Evolutionary conservation across 2,797 vertebrate genomes (phyloP).

Genomic region (Meda fulgida): DNA sequence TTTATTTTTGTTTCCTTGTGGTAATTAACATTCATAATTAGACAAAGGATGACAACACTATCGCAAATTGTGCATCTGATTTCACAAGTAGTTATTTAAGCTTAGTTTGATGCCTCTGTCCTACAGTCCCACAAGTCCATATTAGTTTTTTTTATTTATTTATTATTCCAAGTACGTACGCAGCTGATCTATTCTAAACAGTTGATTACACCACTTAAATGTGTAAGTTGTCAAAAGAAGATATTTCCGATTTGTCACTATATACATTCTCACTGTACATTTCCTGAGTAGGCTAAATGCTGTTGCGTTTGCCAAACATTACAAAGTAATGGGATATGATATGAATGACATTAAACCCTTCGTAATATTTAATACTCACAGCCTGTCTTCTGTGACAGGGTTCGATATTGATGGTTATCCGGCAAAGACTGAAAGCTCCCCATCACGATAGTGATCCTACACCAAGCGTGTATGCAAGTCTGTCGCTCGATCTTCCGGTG

Average conservation of each 20-base stretch:
- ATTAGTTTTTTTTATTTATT: not conserved
- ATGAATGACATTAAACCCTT: not conserved
- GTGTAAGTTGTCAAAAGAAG: not conserved
- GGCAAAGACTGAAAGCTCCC: slow-evolving; percentile 79
- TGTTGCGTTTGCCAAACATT: not conserved
- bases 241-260: not conserved
- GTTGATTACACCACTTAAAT: not conserved
- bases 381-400: slow-evolving; percentile 87
- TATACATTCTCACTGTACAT: not conserved
- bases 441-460: slow-evolving; percentile 64
- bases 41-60: too few relatives aligned
- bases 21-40: too few relatives aligned
- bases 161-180: not conserved
- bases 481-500: slow-evolving; percentile 41
- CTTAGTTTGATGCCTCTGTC: too few relatives aligned
- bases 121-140: not conserved
- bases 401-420: slow-evolving; percentile 75
- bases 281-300: slow-evolving; percentile 9
- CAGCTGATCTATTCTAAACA: not conserved
- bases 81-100: too few relatives aligned
- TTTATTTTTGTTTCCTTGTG: not conserved
- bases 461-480: not conserved
- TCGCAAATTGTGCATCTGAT: too few relatives aligned
- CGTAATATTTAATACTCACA: slow-evolving; percentile 79
- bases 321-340: not conserved